Evolutionary conservation across 2,888 invertebrate genomes (phyloP).

Genomic region (Phymatocera aterrima): DNA sequence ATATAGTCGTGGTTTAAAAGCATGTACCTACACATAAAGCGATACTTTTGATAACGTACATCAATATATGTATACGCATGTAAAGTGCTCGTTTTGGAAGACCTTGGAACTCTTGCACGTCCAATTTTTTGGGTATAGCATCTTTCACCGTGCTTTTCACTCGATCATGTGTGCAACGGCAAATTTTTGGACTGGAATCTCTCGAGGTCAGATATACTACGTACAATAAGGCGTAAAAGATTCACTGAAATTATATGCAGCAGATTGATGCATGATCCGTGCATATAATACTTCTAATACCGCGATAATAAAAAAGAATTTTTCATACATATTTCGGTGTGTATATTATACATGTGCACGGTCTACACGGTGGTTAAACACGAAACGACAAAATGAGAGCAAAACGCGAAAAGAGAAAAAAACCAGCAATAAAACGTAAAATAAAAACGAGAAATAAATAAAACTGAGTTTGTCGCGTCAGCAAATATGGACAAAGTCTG

Average conservation of each 20-base stretch:
- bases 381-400: not conserved
- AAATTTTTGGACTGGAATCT: no score
- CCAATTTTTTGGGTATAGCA: not conserved
- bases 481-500: conserved; percentile 36
- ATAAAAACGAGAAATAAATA: conserved; percentile 3
- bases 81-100: conserved; percentile 22
- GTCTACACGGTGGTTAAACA: no score
- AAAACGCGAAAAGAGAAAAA: not conserved
- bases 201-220: no score
- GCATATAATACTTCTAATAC: no score
- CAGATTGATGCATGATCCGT: no score
- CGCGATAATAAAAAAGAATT: no score
- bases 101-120: conserved; percentile 15
- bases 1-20: conserved; percentile 20
- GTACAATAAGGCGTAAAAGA: no score
- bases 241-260: no score
- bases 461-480: conserved; percentile 17
- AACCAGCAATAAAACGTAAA: not conserved
- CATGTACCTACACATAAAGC: not conserved
- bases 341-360: no score
- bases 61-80: conserved; percentile 17
- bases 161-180: no score
- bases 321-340: no score
- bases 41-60: conserved; percentile 29
- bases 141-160: no score